These are phyloP conservation scores for Xiphias gladius DNA, from an alignment of 2,113 vertebrate genomes.

Conservation along the genomic window DNA sequence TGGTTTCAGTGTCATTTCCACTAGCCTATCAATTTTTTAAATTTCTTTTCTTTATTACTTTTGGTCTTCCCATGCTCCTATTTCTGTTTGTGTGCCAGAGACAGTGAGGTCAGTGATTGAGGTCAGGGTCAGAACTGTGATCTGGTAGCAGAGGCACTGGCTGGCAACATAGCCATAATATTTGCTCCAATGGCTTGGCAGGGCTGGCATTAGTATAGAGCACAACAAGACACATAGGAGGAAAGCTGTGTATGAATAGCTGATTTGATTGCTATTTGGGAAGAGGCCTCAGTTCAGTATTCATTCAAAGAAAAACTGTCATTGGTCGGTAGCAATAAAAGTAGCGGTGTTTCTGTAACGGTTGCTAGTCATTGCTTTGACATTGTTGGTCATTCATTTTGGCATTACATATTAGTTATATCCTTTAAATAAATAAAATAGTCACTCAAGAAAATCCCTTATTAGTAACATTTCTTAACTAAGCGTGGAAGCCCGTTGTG, in stretches of 20 bases:
- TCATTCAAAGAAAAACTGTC: not conserved
- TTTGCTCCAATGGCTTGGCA: not conserved
- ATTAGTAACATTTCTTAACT: conserved; percentile 4
- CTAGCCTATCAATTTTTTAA: not conserved
- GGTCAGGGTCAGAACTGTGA: not conserved
- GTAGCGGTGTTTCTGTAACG: not conserved
- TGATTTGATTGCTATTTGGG: conserved; percentile 1
- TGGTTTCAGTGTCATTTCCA: not conserved
- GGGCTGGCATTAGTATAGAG: not conserved
- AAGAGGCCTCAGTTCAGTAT: not conserved
- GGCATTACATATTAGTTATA: not conserved
- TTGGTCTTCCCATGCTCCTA: not conserved
- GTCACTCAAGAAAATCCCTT: not conserved
- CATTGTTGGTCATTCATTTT: not conserved
- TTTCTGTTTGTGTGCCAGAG: not conserved
- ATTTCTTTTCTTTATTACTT: not conserved
- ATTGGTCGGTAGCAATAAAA: not conserved
- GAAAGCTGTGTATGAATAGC: not conserved
- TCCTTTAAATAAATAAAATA: not conserved
- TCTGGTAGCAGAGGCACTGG: not conserved
- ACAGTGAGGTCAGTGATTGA: not conserved
- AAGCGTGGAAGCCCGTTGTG: not conserved
- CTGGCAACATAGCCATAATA: not conserved
- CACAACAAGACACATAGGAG: not conserved
- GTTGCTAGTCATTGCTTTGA: not conserved